phyloP scores from a whole-genome alignment of 1,140 invertebrate species.

The Dolichoris vasculosae region DNA sequence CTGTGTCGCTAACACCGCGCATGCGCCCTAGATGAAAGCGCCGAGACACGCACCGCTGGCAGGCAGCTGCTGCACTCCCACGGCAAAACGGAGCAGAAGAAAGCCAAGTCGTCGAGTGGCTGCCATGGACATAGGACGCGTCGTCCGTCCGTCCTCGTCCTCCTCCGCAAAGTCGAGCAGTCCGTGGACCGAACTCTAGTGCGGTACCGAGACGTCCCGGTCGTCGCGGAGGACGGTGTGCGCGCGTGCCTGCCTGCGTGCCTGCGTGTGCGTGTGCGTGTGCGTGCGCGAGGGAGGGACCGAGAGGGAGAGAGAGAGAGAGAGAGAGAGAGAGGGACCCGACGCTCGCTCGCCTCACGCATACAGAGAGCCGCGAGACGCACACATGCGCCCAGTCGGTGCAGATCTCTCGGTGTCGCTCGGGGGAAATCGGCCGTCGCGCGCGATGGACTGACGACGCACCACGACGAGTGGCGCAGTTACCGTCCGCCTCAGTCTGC shows the following conservation, averaged over 20 bases:
- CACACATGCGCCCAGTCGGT: not conserved
- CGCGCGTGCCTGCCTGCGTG: too few relatives aligned
- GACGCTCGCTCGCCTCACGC: too few relatives aligned
- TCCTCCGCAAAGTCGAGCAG: too few relatives aligned
- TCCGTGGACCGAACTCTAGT: too few relatives aligned
- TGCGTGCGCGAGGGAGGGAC: not conserved
- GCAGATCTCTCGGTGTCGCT: not conserved
- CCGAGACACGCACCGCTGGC: not conserved
- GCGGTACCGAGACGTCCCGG: too few relatives aligned
- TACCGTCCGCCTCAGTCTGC: not conserved
- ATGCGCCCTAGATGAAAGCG: too few relatives aligned
- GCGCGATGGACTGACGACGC: slow-evolving; percentile 13
- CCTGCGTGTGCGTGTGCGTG: too few relatives aligned
- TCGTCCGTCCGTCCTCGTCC: too few relatives aligned
- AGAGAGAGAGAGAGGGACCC: not conserved
- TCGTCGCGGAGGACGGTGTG: too few relatives aligned
- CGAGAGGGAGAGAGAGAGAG: not conserved
- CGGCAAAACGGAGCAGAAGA: not conserved
- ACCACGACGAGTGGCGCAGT: slow-evolving; percentile 4
- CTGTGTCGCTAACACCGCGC: too few relatives aligned
- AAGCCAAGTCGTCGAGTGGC: not conserved
- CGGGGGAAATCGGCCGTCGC: not conserved
- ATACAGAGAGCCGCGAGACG: too few relatives aligned
- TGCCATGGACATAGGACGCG: not conserved
- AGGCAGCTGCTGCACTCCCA: slow-evolving; percentile 19